phyloP scores from a whole-genome alignment of 92 coral and sea anemone genomes.

The Paramuricea clavata region DNA sequence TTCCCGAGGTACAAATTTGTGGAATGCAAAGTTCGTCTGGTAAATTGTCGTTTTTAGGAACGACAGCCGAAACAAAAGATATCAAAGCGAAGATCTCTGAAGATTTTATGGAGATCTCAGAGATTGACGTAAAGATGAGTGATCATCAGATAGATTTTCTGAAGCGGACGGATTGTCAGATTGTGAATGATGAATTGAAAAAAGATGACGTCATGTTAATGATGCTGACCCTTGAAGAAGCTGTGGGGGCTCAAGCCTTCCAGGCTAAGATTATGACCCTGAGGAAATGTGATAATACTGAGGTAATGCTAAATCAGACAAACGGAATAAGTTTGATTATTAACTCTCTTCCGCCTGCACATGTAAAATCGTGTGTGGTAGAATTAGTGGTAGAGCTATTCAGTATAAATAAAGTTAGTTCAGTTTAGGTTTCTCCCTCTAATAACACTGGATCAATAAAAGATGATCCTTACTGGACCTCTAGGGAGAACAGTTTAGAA shows the following conservation, averaged over 20 bases:
- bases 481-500: too few species aligned
- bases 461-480: too few species aligned
- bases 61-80: neutral
- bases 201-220: neutral
- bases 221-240: neutral
- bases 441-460: too few species aligned
- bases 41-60: neutral
- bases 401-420: too few species aligned
- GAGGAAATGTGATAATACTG: neutral
- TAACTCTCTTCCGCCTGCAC: too few species aligned
- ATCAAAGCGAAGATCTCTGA: neutral
- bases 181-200: constrained; percentile 17
- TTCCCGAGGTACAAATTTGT: neutral
- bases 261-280: constrained; percentile 18
- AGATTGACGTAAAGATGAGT: neutral
- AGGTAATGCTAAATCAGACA: neutral
- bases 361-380: too few species aligned
- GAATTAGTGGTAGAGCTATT: too few species aligned
- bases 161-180: neutral
- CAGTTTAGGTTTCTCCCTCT: too few species aligned
- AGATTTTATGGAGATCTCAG: neutral
- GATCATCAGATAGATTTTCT: constrained; percentile 29
- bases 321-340: too few species aligned
- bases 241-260: neutral
- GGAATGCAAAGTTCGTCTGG: constrained; percentile 21